A percentile compares a stretch with the other conserved stretches of the same genome.
Evolutionary conservation across 1,140 invertebrate genomes (phyloP).

Genomic region (Drosophila ohnishii): DNA sequence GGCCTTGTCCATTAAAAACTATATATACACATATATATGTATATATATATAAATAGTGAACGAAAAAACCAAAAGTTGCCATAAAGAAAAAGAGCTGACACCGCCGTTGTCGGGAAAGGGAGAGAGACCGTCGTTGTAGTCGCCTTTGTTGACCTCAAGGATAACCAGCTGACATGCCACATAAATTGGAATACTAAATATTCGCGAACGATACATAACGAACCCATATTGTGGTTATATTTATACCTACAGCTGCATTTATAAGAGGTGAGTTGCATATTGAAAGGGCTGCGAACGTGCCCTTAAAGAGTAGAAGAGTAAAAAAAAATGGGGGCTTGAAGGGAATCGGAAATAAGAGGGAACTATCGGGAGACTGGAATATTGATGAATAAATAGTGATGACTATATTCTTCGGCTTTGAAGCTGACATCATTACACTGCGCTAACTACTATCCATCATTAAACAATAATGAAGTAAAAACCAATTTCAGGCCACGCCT

Average conservation of each 20-base stretch:
- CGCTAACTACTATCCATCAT: slow-evolving; percentile 25
- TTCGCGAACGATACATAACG: slow-evolving; percentile 40
- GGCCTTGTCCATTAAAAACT: slow-evolving; percentile 64
- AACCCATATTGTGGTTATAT: slow-evolving; percentile 42
- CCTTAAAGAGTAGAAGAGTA: slow-evolving; percentile 11
- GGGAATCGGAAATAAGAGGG: not conserved
- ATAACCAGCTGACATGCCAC: slow-evolving; percentile 80
- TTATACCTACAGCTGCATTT: slow-evolving; percentile 42
- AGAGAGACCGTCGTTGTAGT: slow-evolving; percentile 29
- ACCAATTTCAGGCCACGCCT: slow-evolving; percentile 48
- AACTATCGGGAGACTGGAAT: not conserved
- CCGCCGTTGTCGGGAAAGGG: slow-evolving; percentile 49
- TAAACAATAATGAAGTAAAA: slow-evolving; percentile 36
- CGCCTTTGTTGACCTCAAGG: slow-evolving; percentile 66
- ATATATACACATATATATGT: slow-evolving; percentile 29
- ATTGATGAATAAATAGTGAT: slow-evolving; percentile 3
- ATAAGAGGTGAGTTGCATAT: slow-evolving; percentile 64
- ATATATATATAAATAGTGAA: slow-evolving; percentile 26
- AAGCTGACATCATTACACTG: slow-evolving; percentile 61
- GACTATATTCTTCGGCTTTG: slow-evolving; percentile 6
- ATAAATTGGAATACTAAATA: slow-evolving; percentile 78
- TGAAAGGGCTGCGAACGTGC: slow-evolving; percentile 21
- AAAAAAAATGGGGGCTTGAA: not conserved
- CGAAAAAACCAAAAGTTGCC: slow-evolving; percentile 67
- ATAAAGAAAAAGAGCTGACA: slow-evolving; percentile 52